Conservation (phyloP, 2,888 invertebrate species). For the Andrena haemorrhoa region DNA sequence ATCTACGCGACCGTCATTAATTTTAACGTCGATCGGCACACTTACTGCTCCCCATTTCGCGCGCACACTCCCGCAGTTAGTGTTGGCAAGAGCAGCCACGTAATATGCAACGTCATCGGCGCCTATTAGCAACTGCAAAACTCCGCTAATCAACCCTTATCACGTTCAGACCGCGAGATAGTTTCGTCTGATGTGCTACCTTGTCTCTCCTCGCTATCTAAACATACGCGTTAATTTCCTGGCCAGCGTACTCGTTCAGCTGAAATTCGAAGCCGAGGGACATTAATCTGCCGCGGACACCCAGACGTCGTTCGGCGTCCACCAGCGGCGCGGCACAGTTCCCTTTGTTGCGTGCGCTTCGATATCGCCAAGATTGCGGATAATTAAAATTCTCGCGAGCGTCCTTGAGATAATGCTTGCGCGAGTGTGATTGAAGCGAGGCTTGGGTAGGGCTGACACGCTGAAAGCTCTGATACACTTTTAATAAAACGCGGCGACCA, state of each 20-base stretch:
- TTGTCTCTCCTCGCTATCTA: conserved; percentile 20
- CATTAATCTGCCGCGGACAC: conserved; percentile 4
- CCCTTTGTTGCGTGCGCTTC: background rate
- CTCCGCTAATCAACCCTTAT: conserved; percentile 46
- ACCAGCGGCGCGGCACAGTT: background rate
- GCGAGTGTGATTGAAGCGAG: conserved; percentile 4
- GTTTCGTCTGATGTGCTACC: conserved; percentile 5
- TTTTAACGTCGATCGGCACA: background rate
- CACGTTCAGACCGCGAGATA: conserved; percentile 35
- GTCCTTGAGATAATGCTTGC: conserved; percentile 35
- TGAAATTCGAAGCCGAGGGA: too few relatives aligned
- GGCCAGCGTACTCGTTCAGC: conserved; percentile 11
- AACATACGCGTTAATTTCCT: conserved; percentile 14
- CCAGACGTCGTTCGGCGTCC: background rate
- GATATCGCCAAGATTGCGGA: conserved; percentile 15
- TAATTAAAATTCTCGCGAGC: conserved; percentile 36
- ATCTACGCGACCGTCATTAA: background rate
- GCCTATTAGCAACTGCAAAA: conserved; percentile 19
- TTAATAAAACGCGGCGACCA: conserved; percentile 20
- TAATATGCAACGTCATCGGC: background rate
- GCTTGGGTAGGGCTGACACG: background rate
- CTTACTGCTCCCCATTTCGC: background rate
- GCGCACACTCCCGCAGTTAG: background rate
- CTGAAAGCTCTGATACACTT: conserved; percentile 17
- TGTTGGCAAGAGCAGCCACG: background rate